These are phyloP conservation scores for Harpegnathos saltator DNA, from an alignment of 1,140 invertebrate genomes.

Conservation along the genomic window DNA sequence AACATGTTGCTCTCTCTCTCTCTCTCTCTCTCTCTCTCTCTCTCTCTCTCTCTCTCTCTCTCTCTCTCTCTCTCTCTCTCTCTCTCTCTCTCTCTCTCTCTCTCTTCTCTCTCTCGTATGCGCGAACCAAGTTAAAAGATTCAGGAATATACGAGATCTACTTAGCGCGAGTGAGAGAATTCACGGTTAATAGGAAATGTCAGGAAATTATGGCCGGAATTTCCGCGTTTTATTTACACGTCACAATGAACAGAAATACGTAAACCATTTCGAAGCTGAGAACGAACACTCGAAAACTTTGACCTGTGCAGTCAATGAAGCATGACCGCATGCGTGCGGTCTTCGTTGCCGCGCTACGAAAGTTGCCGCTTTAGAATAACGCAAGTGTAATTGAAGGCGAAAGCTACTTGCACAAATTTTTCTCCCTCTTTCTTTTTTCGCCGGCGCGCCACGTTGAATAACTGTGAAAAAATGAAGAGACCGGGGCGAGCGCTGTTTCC, in stretches of 20 bases:
- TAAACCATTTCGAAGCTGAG: conserved; percentile 29
- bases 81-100: too few relatives aligned
- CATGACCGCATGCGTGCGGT: too few relatives aligned
- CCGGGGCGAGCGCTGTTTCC: neutral
- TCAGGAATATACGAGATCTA: neutral
- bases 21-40: too few relatives aligned
- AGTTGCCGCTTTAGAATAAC: conserved; percentile 24
- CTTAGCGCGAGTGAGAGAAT: neutral
- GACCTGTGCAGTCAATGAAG: conserved; percentile 31
- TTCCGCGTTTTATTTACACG: conserved; percentile 10
- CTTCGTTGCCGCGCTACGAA: conserved; percentile 8
- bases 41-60: too few relatives aligned
- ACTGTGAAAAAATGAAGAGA: conserved; percentile 24
- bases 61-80: too few relatives aligned
- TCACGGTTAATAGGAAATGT: neutral
- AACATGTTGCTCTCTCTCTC: too few relatives aligned
- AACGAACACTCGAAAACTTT: conserved; percentile 32
- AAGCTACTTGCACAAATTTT: conserved; percentile 44
- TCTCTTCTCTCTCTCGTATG: too few relatives aligned
- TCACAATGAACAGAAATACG: conserved; percentile 20
- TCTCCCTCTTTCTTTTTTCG: conserved; percentile 14
- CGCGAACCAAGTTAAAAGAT: too few relatives aligned
- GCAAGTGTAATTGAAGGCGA: conserved; percentile 44
- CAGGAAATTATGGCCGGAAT: neutral
- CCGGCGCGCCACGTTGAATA: conserved; percentile 29